These are phyloP conservation scores for Epinephelus cyanopodus DNA, from an alignment of 2,113 vertebrate species.

Conservation along the genomic window DNA sequence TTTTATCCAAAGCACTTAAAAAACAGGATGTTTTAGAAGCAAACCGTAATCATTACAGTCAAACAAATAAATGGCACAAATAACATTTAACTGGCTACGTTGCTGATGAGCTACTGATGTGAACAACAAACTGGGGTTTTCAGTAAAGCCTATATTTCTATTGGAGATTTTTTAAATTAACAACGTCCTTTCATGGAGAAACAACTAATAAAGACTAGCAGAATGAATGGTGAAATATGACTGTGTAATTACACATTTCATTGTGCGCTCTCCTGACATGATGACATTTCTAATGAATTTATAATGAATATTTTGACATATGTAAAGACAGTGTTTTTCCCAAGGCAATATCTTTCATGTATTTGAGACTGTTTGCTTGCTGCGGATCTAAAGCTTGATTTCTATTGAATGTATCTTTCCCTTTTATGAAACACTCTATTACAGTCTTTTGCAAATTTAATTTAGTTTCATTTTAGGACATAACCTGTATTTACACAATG, in stretches of 20 bases:
- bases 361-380: neutral
- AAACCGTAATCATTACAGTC: slow-evolving; percentile 63
- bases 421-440: neutral
- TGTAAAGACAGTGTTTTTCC: slow-evolving; percentile 29
- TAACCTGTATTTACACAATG: no score
- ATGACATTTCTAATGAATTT: slow-evolving; percentile 33
- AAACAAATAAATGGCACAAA: slow-evolving; percentile 64
- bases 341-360: slow-evolving; percentile 9
- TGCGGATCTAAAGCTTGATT: neutral
- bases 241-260: slow-evolving; percentile 14
- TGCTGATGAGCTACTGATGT: slow-evolving; percentile 58
- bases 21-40: slow-evolving; percentile 72
- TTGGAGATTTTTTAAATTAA: slow-evolving; percentile 13
- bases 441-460: slow-evolving; percentile 2
- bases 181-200: slow-evolving; percentile 9
- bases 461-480: neutral
- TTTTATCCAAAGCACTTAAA: slow-evolving; percentile 77
- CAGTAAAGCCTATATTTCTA: slow-evolving; percentile 9
- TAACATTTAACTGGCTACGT: slow-evolving; percentile 58
- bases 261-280: slow-evolving; percentile 25
- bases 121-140: slow-evolving; percentile 44
- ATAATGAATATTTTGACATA: slow-evolving; percentile 41
- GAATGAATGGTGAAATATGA: neutral
- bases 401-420: slow-evolving; percentile 13
- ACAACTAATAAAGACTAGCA: slow-evolving; percentile 32